These are phyloP conservation scores for Ernsta delagoae DNA, from an alignment of 2,888 invertebrate species.

Conservation along the genomic window DNA sequence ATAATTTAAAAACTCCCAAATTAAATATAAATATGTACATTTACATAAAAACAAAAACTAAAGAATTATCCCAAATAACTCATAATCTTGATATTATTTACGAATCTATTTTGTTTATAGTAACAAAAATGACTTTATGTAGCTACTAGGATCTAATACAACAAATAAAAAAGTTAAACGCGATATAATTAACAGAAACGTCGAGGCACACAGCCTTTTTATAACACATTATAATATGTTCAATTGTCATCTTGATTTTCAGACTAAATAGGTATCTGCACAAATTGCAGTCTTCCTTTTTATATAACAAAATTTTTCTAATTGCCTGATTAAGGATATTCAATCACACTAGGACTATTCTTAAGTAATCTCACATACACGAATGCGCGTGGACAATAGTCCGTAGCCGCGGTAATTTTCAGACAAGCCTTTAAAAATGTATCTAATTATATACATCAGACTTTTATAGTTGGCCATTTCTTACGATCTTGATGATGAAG, in stretches of 20 bases:
- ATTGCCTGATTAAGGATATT: constrained; percentile 26
- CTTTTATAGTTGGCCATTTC: constrained; percentile 66
- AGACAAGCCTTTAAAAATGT: constrained; percentile 70
- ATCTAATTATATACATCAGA: constrained; percentile 80
- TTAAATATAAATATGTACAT: constrained; percentile 2
- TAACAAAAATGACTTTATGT: constrained; percentile 8
- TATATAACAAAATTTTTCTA: constrained; percentile 21
- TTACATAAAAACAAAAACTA: constrained; percentile 11
- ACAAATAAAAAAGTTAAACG: constrained; percentile 11
- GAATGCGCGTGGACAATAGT: constrained; percentile 75
- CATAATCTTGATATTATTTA: background rate
- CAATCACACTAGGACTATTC: constrained; percentile 55
- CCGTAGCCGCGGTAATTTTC: constrained; percentile 65
- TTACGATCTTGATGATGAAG: constrained; percentile 74
- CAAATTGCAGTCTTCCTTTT: constrained; percentile 11
- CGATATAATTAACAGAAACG: no score
- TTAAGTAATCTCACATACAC: constrained; percentile 79
- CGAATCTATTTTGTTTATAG: background rate
- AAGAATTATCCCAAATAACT: no score
- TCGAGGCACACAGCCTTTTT: constrained; percentile 18
- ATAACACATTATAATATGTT: background rate
- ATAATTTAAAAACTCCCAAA: constrained; percentile 6
- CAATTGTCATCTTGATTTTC: constrained; percentile 33
- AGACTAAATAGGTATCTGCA: constrained; percentile 25
- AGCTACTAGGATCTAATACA: constrained; percentile 9